Conservation (phyloP, 2,797 vertebrate genomes). For the Silurus aristotelis region DNA sequence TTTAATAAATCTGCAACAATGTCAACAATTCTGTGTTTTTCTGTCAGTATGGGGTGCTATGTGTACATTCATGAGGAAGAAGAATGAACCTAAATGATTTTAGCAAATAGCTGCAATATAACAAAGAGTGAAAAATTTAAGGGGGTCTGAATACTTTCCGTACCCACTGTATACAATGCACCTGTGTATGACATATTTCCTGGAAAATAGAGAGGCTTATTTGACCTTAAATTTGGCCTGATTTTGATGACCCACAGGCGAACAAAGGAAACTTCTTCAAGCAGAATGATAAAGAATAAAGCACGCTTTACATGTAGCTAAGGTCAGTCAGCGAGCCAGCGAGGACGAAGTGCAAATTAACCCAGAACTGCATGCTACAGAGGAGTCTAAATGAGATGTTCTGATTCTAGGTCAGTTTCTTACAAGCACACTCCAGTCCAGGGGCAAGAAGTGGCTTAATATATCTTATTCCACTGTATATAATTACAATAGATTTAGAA, state of each 20-base stretch:
- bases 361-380: background rate
- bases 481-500: background rate
- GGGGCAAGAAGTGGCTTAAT: background rate
- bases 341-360: background rate
- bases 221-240: slow-evolving; percentile 49
- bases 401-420: background rate
- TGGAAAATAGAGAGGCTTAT: background rate
- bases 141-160: too few species aligned
- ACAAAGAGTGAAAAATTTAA: too few species aligned
- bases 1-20: too few species aligned
- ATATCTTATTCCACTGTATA: background rate
- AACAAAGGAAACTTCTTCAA: slow-evolving; percentile 31
- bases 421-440: background rate
- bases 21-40: too few species aligned
- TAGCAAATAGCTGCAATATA: too few species aligned
- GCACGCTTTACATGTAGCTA: background rate
- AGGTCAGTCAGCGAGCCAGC: background rate
- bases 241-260: slow-evolving; percentile 28
- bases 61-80: too few species aligned
- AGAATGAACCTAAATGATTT: too few species aligned
- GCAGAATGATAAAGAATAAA: slow-evolving; percentile 1
- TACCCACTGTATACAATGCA: slow-evolving; percentile 5
- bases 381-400: background rate
- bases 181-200: background rate
- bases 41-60: too few species aligned